Conservation (phyloP, 1,140 invertebrate genomes). For the Nomia melanderi region DNA sequence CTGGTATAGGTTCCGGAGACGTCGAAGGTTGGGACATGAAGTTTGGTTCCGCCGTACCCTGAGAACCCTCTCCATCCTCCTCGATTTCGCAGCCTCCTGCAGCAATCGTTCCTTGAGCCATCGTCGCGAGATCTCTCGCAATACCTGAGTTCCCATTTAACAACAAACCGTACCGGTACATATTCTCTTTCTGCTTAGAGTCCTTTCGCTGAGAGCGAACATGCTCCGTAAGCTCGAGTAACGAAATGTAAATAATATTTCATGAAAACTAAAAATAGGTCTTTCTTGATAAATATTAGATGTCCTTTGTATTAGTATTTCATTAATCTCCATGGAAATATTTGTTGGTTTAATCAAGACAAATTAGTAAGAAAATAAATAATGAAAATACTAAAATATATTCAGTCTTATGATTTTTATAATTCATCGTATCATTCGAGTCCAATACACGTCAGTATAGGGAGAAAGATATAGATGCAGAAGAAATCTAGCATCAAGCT, state of each 20-base stretch:
- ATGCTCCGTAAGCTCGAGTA: constrained; percentile 50
- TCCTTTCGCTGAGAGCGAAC: constrained; percentile 50
- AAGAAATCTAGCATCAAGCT: constrained; percentile 34
- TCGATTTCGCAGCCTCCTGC: constrained; percentile 77
- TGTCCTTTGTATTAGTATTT: background rate
- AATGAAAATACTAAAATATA: constrained; percentile 59
- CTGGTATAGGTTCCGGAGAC: constrained; percentile 76
- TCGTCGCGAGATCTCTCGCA: constrained; percentile 80
- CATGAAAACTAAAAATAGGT: constrained; percentile 19
- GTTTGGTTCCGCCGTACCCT: constrained; percentile 75
- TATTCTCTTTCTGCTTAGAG: constrained; percentile 52
- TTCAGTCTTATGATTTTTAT: background rate
- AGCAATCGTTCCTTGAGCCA: constrained; percentile 76
- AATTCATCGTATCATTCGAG: constrained; percentile 54
- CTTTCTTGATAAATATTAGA: background rate
- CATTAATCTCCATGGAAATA: background rate
- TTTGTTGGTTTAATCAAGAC: constrained; percentile 2
- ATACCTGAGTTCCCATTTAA: constrained; percentile 79
- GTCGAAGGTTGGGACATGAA: constrained; percentile 75
- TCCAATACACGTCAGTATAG: background rate
- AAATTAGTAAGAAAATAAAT: constrained; percentile 67
- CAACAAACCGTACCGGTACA: constrained; percentile 59
- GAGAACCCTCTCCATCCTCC: constrained; percentile 77
- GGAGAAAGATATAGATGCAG: constrained; percentile 13
- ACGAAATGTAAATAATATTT: constrained; percentile 56